phyloP scores from a whole-genome alignment of 2,113 vertebrate species.

The Meleagris gallopavo region DNA sequence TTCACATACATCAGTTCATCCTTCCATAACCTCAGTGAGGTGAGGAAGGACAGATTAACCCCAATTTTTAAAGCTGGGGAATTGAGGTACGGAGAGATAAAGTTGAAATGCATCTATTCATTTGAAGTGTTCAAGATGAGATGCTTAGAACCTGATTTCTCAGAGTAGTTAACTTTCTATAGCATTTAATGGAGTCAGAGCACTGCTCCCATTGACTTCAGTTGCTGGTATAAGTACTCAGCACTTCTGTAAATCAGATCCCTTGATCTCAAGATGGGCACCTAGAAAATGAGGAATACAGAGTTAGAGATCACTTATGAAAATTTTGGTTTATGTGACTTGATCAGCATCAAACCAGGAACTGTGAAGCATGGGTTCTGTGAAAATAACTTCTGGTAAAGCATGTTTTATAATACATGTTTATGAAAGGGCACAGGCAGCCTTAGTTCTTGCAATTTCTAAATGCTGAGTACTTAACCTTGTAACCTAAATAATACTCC shows the following conservation, averaged over 20 bases:
- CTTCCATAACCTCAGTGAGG: not conserved
- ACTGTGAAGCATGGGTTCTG: not conserved
- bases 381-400: not conserved
- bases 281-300: slow-evolving; percentile 73
- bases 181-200: slow-evolving; percentile 54
- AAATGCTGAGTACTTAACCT: slow-evolving; percentile 21
- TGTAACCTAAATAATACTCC: not conserved
- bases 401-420: not conserved
- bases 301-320: slow-evolving; percentile 32
- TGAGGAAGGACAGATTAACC: not conserved
- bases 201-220: slow-evolving; percentile 70
- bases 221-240: slow-evolving; percentile 64
- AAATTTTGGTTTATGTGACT: not conserved
- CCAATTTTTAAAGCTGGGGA: slow-evolving; percentile 1
- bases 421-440: slow-evolving; percentile 31
- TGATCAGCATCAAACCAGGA: slow-evolving; percentile 28
- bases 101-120: slow-evolving; percentile 18
- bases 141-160: slow-evolving; percentile 54
- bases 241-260: slow-evolving; percentile 70
- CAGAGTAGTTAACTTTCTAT: slow-evolving; percentile 57
- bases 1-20: not conserved
- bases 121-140: slow-evolving; percentile 1
- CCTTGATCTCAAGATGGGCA: slow-evolving; percentile 69
- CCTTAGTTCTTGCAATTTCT: slow-evolving; percentile 65
- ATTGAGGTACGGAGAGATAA: slow-evolving; percentile 1